Percentiles rank a stretch among this genome's conserved stretches.
Evolutionary conservation across 2,888 invertebrate genomes (phyloP).

Genomic region (Ochropleura plecta): DNA sequence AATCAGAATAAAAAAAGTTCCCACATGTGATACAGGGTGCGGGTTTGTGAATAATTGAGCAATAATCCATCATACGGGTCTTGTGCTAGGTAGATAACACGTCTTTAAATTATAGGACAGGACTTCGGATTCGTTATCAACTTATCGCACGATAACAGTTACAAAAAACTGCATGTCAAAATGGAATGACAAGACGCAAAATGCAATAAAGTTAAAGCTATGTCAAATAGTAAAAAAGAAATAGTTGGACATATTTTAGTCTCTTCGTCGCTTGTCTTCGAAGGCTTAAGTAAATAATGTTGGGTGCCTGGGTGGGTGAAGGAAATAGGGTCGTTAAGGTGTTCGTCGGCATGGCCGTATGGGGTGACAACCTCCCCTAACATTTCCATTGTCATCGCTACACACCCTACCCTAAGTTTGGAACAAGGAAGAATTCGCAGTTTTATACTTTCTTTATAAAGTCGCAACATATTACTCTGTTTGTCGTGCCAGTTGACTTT

Average conservation of each 20-base stretch:
- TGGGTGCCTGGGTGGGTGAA: conserved; percentile 1
- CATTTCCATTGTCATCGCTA: conserved; percentile 29
- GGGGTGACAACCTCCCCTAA: conserved; percentile 47
- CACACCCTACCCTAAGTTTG: conserved; percentile 5
- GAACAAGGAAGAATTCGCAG: not conserved
- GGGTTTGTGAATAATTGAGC: not conserved
- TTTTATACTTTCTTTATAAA: not conserved
- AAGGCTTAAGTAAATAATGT: conserved; percentile 19
- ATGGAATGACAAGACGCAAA: too few relatives aligned
- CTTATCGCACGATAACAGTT: too few relatives aligned
- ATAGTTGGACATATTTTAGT: not conserved
- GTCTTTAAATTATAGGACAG: not conserved
- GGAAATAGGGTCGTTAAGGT: conserved; percentile 38
- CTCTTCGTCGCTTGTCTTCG: conserved; percentile 5
- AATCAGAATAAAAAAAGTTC: not conserved
- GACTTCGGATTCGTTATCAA: too few relatives aligned
- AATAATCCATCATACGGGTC: not conserved
- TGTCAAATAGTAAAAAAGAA: not conserved
- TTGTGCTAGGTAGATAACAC: too few relatives aligned
- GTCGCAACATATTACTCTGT: too few relatives aligned
- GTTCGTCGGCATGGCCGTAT: conserved; percentile 14
- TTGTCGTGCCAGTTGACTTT: not conserved
- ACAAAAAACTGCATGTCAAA: too few relatives aligned
- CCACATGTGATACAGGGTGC: not conserved
- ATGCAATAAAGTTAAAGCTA: too few relatives aligned